Percentiles rank a stretch among this genome's conserved stretches.
Conservation (phyloP, 2,888 invertebrate genomes). For the Linyphia triangularis region DNA sequence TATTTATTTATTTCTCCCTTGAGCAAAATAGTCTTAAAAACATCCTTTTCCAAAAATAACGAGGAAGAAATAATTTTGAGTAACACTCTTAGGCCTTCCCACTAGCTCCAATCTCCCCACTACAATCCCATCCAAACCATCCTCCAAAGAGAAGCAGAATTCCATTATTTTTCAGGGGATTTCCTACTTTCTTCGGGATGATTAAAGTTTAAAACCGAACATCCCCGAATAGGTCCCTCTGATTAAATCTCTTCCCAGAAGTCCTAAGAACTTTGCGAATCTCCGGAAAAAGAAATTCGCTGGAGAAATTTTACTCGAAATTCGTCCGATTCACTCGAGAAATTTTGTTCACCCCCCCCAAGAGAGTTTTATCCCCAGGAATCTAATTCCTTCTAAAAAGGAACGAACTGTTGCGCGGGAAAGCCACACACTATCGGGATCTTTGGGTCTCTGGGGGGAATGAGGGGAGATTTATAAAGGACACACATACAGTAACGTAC, state of each 20-base stretch:
- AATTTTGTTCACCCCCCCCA: constrained; percentile 9
- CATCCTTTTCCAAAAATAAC: background rate
- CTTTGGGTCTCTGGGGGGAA: background rate
- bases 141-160: background rate
- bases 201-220: constrained; percentile 63
- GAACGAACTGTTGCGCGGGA: constrained; percentile 3
- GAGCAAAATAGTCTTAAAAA: background rate
- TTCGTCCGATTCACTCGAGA: constrained; percentile 48
- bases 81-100: background rate
- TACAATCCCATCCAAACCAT: too few species aligned
- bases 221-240: background rate
- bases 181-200: constrained; percentile 27
- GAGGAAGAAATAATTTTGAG: background rate
- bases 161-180: constrained; percentile 42
- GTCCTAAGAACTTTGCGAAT: background rate
- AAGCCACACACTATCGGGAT: background rate
- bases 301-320: constrained; percentile 21
- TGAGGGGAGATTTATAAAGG: constrained; percentile 30
- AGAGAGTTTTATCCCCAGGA: constrained; percentile 23
- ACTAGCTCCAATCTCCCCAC: background rate
- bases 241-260: constrained; percentile 42
- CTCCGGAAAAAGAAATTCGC: background rate
- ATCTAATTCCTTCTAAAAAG: constrained; percentile 35
- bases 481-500: background rate
- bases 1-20: too few species aligned